Evolutionary conservation across 2,888 invertebrate species (phyloP).

Genomic region (Nomada lathburiana): DNA sequence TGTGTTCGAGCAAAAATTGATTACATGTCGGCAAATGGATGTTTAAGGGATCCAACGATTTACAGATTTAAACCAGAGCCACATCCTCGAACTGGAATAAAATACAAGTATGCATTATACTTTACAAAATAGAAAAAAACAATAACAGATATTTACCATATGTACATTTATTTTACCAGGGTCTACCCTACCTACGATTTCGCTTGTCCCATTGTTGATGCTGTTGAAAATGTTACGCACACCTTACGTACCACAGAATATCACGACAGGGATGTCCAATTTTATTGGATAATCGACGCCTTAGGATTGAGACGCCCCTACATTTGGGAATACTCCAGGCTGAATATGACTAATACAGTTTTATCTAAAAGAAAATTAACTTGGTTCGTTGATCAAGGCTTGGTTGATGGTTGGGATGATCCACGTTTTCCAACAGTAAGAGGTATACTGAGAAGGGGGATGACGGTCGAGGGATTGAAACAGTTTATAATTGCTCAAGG

Average conservation of each 20-base stretch:
- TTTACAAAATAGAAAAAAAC: background rate
- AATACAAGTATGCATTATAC: slow-evolving; percentile 92
- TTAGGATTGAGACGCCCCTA: slow-evolving; percentile 94
- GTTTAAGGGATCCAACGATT: slow-evolving; percentile 98
- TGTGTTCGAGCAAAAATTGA: slow-evolving; percentile 99
- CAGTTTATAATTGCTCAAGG: slow-evolving; percentile 99
- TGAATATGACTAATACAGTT: slow-evolving; percentile 99
- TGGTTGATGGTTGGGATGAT: slow-evolving; percentile 99
- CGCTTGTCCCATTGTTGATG: slow-evolving; percentile 99
- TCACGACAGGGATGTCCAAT: slow-evolving; percentile 98
- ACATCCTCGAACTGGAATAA: slow-evolving; percentile 96
- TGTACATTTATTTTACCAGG: slow-evolving; percentile 84
- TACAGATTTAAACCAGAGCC: slow-evolving; percentile 98
- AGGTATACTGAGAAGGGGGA: slow-evolving; percentile 96
- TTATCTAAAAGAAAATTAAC: slow-evolving; percentile 98
- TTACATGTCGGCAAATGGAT: slow-evolving; percentile 98
- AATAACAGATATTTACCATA: background rate
- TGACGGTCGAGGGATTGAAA: slow-evolving; percentile 98
- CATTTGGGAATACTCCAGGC: slow-evolving; percentile 96
- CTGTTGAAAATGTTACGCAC: slow-evolving; percentile 98
- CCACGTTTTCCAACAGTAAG: slow-evolving; percentile 99
- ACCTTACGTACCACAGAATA: slow-evolving; percentile 99
- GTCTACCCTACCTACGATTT: slow-evolving; percentile 99
- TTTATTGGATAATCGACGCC: slow-evolving; percentile 98
- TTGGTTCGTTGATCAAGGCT: slow-evolving; percentile 97